Evolutionary conservation across 2,113 vertebrate species (phyloP).

Genomic region (Colistium nudipinnis): DNA sequence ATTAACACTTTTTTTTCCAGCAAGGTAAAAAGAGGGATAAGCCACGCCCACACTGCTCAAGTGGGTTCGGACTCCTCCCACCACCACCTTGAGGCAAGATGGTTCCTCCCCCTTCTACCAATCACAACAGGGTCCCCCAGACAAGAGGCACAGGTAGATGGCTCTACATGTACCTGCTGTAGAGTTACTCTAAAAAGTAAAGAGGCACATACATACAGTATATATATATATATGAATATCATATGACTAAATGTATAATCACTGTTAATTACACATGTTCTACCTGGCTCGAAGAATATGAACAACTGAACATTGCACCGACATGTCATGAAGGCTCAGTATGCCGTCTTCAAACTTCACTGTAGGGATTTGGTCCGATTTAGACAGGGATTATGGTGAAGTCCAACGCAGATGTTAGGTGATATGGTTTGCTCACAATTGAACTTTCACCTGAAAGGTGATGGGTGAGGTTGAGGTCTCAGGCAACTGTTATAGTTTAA

Average conservation of each 20-base stretch:
- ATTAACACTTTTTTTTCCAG: no score
- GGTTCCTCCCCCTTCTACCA: conserved; percentile 80
- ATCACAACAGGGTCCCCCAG: conserved; percentile 77
- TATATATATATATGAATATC: no score
- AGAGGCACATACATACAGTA: no score
- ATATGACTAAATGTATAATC: no score
- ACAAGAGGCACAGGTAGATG: conserved; percentile 58
- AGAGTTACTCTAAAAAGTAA: background rate
- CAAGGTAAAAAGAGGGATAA: conserved; percentile 91
- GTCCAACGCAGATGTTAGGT: background rate
- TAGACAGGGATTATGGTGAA: background rate
- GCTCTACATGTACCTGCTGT: fast-evolving
- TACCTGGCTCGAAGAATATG: background rate
- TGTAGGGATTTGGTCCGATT: background rate
- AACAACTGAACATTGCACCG: background rate
- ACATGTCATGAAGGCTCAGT: background rate
- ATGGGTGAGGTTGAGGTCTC: no score
- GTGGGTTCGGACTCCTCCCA: conserved; percentile 89
- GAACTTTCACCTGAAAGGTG: no score
- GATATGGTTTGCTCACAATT: no score
- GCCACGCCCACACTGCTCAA: conserved; percentile 82
- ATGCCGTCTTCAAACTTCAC: background rate
- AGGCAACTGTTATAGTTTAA: no score
- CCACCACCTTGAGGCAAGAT: conserved; percentile 92
- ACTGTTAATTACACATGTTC: no score